These are phyloP conservation scores for Cheilosia pagana DNA, from an alignment of 2,888 invertebrate genomes.

Conservation along the genomic window DNA sequence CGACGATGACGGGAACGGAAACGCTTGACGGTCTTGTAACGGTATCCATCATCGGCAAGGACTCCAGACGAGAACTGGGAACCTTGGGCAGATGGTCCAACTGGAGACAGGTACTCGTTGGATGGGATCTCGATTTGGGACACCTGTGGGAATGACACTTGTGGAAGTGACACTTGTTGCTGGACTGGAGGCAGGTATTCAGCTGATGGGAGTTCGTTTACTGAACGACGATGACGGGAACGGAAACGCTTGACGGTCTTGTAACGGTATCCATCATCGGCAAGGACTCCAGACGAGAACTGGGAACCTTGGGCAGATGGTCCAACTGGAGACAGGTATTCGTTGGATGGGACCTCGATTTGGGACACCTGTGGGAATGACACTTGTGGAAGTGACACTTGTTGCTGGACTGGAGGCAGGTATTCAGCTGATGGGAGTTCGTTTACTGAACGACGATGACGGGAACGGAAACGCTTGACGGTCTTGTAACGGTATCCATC, in stretches of 20 bases:
- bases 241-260: constrained; percentile 56
- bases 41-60: constrained; percentile 69
- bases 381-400: no score
- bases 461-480: constrained; percentile 38
- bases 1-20: constrained; percentile 71
- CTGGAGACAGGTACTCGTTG: constrained; percentile 39
- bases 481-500: constrained; percentile 75
- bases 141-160: neutral
- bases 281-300: constrained; percentile 36
- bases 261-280: constrained; percentile 72
- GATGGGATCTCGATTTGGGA: constrained; percentile 2
- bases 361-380: constrained; percentile 13
- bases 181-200: constrained; percentile 62
- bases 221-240: constrained; percentile 76
- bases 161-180: no score
- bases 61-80: constrained; percentile 34
- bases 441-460: constrained; percentile 80
- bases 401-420: constrained; percentile 71
- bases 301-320: constrained; percentile 40
- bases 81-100: constrained; percentile 31
- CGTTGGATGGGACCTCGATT: constrained; percentile 26
- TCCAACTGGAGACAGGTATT: constrained; percentile 56
- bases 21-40: constrained; percentile 68
- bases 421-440: constrained; percentile 78
- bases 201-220: constrained; percentile 76